Percentiles rank a stretch among this genome's conserved stretches.
Conservation (phyloP, 2,113 vertebrate genomes). For the Melanotaenia duboulayi region DNA sequence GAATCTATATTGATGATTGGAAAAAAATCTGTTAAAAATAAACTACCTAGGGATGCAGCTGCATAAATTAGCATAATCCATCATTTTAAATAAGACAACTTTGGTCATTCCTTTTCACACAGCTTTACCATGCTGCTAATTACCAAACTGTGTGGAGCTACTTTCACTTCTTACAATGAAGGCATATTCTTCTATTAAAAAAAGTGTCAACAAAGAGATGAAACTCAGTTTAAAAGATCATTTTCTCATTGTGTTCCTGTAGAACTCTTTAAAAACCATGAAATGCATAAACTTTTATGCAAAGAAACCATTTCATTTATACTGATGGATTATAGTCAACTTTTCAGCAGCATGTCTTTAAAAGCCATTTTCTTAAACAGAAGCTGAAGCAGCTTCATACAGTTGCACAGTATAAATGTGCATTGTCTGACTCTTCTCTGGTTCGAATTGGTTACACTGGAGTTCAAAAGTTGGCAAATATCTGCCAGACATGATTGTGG, state of each 20-base stretch:
- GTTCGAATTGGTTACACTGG: no score
- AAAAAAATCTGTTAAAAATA: slow-evolving; percentile 32
- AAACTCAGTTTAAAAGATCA: slow-evolving; percentile 3
- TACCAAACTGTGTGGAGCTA: slow-evolving; percentile 24
- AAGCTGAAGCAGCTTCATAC: no score
- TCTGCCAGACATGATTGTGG: no score
- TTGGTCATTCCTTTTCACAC: slow-evolving; percentile 23
- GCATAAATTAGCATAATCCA: slow-evolving; percentile 34
- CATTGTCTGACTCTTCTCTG: no score
- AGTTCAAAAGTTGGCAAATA: no score
- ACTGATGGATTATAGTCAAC: slow-evolving; percentile 44
- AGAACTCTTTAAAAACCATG: no score
- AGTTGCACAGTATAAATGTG: no score
- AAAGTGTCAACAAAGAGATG: background rate
- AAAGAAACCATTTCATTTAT: slow-evolving; percentile 12
- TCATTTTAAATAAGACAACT: slow-evolving; percentile 46
- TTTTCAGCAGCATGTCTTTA: background rate
- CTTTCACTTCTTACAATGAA: slow-evolving; percentile 18
- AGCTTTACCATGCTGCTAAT: slow-evolving; percentile 17
- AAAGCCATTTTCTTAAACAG: no score
- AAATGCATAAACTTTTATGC: no score
- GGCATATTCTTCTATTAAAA: background rate
- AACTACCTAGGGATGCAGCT: slow-evolving; percentile 32
- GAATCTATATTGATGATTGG: slow-evolving; percentile 21
- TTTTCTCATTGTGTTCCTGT: background rate